Conservation (phyloP, 2,113 vertebrate species). For the Martes martes region DNA sequence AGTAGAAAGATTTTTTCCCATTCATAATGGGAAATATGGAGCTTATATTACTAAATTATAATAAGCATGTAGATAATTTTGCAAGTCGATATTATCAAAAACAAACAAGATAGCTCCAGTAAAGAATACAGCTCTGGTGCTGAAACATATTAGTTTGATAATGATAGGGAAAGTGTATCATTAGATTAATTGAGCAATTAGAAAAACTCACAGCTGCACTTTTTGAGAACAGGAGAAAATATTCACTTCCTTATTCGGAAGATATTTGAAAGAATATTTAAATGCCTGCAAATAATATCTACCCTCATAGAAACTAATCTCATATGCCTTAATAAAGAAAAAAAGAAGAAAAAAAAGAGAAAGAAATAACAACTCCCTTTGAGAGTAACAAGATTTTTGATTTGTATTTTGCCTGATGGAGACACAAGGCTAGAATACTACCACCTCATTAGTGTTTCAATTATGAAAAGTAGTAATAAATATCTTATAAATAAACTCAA, state of each 20-base stretch:
- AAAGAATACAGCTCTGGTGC: constrained; percentile 60
- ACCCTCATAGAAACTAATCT: constrained; percentile 55
- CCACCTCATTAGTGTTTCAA: constrained; percentile 66
- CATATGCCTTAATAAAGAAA: constrained; percentile 37
- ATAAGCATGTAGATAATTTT: constrained; percentile 55
- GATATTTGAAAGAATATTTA: constrained; percentile 55
- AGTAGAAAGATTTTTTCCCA: background rate
- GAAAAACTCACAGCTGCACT: constrained; percentile 82
- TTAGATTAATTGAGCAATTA: constrained; percentile 86
- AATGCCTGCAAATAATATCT: constrained; percentile 58
- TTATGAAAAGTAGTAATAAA: constrained; percentile 66
- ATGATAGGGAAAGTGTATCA: constrained; percentile 79
- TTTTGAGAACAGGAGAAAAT: constrained; percentile 77
- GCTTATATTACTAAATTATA: constrained; percentile 23
- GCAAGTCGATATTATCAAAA: constrained; percentile 66
- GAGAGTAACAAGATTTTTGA: constrained; percentile 66
- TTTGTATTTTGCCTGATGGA: constrained; percentile 62
- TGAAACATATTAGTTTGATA: constrained; percentile 77
- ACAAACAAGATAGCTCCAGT: constrained; percentile 65
- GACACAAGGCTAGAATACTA: constrained; percentile 48
- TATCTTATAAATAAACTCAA: constrained; percentile 57
- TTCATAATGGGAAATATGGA: constrained; percentile 6
- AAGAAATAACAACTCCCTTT: constrained; percentile 55
- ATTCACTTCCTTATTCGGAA: constrained; percentile 71
- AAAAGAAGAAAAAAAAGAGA: background rate